phyloP scores from a whole-genome alignment of 2,888 invertebrate genomes.

The Rhagium mordax region DNA sequence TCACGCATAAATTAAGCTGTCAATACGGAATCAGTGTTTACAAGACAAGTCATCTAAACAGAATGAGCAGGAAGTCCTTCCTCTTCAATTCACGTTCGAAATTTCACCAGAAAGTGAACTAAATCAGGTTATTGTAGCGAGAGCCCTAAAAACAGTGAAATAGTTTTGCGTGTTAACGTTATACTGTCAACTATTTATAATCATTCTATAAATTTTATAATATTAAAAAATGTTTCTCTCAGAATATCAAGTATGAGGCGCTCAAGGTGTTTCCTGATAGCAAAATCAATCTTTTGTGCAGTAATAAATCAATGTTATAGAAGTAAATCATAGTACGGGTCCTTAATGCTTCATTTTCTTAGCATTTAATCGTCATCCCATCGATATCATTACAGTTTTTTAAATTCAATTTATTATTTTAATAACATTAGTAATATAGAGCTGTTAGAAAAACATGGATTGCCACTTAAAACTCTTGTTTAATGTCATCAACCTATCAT shows the following conservation, averaged over 20 bases:
- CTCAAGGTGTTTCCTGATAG: not conserved
- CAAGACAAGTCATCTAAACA: conserved; percentile 12
- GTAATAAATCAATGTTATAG: too few species aligned
- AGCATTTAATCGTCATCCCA: too few species aligned
- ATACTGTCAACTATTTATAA: not conserved
- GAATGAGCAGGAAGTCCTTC: conserved; percentile 16
- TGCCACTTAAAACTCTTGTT: too few species aligned
- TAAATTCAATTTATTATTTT: too few species aligned
- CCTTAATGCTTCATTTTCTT: too few species aligned
- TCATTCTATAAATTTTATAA: not conserved
- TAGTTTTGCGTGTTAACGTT: not conserved
- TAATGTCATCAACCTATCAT: too few species aligned
- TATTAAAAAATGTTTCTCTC: not conserved
- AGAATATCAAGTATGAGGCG: not conserved
- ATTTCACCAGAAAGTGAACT: conserved; percentile 25
- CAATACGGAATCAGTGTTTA: conserved; percentile 2
- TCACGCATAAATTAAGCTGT: conserved; percentile 16
- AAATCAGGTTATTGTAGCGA: conserved; percentile 27
- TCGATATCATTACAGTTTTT: too few species aligned
- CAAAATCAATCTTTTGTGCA: not conserved
- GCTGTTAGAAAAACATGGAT: too few species aligned
- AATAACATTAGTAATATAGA: too few species aligned
- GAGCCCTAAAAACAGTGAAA: not conserved
- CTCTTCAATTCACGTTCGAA: conserved; percentile 9
- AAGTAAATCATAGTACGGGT: too few species aligned